phyloP scores from a whole-genome alignment of 1,140 invertebrate species.

The Papilio dardanus region DNA sequence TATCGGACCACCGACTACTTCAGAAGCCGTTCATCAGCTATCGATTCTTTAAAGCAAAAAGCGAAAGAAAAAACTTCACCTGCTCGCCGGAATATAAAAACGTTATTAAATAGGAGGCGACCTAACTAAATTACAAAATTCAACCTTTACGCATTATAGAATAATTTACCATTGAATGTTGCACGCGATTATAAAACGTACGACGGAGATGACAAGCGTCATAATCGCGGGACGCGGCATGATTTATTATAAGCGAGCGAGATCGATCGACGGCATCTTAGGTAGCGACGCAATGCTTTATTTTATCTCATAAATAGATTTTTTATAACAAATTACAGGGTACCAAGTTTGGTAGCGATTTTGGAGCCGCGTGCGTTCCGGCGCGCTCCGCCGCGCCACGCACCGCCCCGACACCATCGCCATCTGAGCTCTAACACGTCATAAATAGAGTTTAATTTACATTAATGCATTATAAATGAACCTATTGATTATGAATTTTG shows the following conservation, averaged over 20 bases:
- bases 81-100: slow-evolving; percentile 62
- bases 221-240: slow-evolving; percentile 63
- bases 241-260: slow-evolving; percentile 72
- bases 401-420: slow-evolving; percentile 44
- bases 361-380: slow-evolving; percentile 52
- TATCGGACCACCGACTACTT: slow-evolving; percentile 75
- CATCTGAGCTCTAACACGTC: slow-evolving; percentile 64
- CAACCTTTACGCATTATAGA: slow-evolving; percentile 74
- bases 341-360: slow-evolving; percentile 78
- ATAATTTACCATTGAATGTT: slow-evolving; percentile 66
- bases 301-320: slow-evolving; percentile 81
- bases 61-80: slow-evolving; percentile 64
- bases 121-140: slow-evolving; percentile 79
- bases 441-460: slow-evolving; percentile 65
- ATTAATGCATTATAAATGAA: slow-evolving; percentile 38
- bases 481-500: slow-evolving; percentile 55
- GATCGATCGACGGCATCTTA: slow-evolving; percentile 75
- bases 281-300: slow-evolving; percentile 74
- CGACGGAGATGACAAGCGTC: slow-evolving; percentile 67
- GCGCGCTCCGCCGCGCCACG: slow-evolving; percentile 50
- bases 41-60: slow-evolving; percentile 53
- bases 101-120: slow-evolving; percentile 78
- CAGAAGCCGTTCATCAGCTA: slow-evolving; percentile 64
- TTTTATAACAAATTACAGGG: slow-evolving; percentile 81
- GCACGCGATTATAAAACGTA: slow-evolving; percentile 67